Evolutionary conservation across 1,140 invertebrate genomes (phyloP).

Genomic region (Trinorchestia longiramus): DNA sequence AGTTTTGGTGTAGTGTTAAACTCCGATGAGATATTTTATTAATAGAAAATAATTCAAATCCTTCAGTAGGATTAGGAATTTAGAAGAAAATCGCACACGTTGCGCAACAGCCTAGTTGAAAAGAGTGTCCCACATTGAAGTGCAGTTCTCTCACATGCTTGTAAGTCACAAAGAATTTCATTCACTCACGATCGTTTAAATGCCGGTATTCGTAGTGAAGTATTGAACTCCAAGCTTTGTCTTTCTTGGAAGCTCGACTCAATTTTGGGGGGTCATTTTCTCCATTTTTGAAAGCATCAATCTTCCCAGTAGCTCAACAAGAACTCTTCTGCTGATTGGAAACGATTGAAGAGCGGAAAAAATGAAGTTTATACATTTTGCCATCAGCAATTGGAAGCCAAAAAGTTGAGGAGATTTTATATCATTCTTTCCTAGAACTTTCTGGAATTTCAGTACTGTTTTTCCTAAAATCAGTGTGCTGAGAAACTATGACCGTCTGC

Average conservation of each 20-base stretch:
- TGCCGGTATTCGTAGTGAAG: neutral
- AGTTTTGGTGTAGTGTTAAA: neutral
- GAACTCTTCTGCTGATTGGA: slow-evolving; percentile 28
- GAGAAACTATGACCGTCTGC: slow-evolving; percentile 38
- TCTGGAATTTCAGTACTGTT: neutral
- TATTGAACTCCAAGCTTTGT: neutral
- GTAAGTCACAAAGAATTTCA: neutral
- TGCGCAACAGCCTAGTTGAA: neutral
- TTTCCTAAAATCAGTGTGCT: neutral
- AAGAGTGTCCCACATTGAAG: neutral
- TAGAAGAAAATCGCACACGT: neutral
- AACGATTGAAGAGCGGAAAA: neutral
- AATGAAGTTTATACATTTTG: slow-evolving; percentile 5
- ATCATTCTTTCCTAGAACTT: neutral
- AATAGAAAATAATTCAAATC: neutral
- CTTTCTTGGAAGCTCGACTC: neutral
- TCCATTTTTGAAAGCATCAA: neutral
- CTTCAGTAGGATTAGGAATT: neutral
- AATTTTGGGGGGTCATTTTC: slow-evolving; percentile 11
- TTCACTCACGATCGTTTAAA: too few species aligned
- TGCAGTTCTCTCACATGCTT: too few species aligned
- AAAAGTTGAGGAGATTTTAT: slow-evolving; percentile 6
- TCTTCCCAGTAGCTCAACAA: neutral
- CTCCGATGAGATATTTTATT: neutral
- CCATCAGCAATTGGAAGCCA: neutral